phyloP scores from a whole-genome alignment of 2,113 vertebrate genomes.

The Datnioides undecimradiatus region DNA sequence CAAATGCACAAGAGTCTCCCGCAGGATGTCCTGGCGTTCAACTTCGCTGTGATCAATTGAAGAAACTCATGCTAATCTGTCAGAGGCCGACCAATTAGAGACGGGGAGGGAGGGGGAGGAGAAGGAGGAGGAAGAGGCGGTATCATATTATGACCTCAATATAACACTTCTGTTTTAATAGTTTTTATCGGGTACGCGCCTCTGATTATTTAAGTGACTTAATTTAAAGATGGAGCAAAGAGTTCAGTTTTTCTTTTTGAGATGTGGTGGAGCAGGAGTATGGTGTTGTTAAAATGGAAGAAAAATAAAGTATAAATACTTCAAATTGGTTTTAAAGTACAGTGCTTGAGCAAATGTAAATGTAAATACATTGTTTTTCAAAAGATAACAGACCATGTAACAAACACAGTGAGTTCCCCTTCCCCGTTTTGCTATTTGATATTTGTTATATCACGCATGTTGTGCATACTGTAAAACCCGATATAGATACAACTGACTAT shows the following conservation, averaged over 20 bases:
- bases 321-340: not conserved
- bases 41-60: slow-evolving; percentile 69
- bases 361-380: too few species aligned
- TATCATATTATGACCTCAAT: slow-evolving; percentile 36
- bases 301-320: not conserved
- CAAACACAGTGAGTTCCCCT: too few species aligned
- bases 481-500: not conserved
- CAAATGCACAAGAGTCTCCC: not conserved
- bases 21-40: slow-evolving; percentile 42
- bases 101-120: slow-evolving; percentile 9
- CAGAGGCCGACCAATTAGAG: slow-evolving; percentile 73
- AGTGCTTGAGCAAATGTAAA: not conserved
- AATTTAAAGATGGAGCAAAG: too few species aligned
- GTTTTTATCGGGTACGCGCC: not conserved
- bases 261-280: not conserved
- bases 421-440: not conserved
- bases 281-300: too few species aligned
- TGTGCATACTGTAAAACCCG: not conserved
- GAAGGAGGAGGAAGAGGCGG: slow-evolving; percentile 22
- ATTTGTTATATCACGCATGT: too few species aligned
- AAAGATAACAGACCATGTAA: not conserved
- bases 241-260: too few species aligned
- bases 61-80: slow-evolving; percentile 71
- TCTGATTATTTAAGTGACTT: not conserved
- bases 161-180: not conserved